Percentiles rank a stretch among this genome's conserved stretches.
phyloP scores from a whole-genome alignment of 2,797 vertebrate species.

The Luscinia megarhynchos region DNA sequence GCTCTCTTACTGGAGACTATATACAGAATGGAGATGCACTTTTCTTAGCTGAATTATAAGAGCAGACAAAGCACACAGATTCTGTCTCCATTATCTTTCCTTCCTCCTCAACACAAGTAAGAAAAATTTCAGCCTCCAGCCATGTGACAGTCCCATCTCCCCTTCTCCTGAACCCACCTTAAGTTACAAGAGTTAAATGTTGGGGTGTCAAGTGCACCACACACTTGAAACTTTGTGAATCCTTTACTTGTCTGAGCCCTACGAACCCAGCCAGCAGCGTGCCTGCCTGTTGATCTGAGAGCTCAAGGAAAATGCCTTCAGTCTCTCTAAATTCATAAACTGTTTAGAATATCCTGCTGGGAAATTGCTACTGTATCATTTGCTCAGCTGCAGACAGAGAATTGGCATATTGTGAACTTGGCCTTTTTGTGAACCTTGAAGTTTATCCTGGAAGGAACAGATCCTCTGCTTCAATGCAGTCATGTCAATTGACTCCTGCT shows the following conservation, averaged over 20 bases:
- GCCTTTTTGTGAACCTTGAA: slow-evolving; percentile 17
- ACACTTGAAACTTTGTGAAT: neutral
- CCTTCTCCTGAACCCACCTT: neutral
- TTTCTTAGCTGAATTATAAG: neutral
- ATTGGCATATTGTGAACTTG: slow-evolving; percentile 22
- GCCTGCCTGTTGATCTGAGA: neutral
- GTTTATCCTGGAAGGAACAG: neutral
- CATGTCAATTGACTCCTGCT: neutral
- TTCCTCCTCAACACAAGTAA: neutral
- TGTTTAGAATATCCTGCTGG: slow-evolving; percentile 1
- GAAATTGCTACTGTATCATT: slow-evolving; percentile 46
- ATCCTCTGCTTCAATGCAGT: neutral
- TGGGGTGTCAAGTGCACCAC: neutral
- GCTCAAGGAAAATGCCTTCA: neutral
- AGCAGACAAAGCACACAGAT: neutral
- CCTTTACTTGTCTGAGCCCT: neutral
- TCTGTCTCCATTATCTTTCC: neutral
- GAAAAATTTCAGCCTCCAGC: neutral
- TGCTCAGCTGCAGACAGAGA: slow-evolving; percentile 17
- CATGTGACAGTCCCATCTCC: neutral
- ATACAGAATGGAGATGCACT: neutral
- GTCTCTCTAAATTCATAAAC: neutral
- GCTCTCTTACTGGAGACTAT: neutral
- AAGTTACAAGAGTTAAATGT: neutral
- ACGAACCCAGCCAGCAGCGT: neutral